Evolutionary conservation across 2,888 invertebrate species (phyloP).

Genomic region (Brenthis daphne): DNA sequence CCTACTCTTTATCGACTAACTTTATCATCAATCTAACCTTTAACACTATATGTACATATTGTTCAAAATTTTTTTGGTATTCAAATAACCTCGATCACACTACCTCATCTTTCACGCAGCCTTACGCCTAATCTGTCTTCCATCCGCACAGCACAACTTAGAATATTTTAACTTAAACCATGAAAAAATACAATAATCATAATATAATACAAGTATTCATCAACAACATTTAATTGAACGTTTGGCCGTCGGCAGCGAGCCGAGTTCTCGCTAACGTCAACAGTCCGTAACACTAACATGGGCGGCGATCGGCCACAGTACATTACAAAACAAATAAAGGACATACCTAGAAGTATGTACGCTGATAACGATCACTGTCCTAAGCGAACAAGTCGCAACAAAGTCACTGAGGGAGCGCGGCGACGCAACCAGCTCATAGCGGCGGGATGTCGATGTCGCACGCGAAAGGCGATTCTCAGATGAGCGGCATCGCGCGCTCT

Average conservation of each 20-base stretch:
- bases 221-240: slow-evolving; percentile 77
- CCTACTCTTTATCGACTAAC: slow-evolving; percentile 70
- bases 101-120: slow-evolving; percentile 67
- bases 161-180: slow-evolving; percentile 76
- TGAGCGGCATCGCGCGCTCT: slow-evolving; percentile 85
- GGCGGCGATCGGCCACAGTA: slow-evolving; percentile 48
- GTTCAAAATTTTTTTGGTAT: slow-evolving; percentile 82
- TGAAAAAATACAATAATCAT: slow-evolving; percentile 79
- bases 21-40: slow-evolving; percentile 68
- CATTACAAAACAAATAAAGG: slow-evolving; percentile 75
- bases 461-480: slow-evolving; percentile 85
- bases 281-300: slow-evolving; percentile 73
- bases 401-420: slow-evolving; percentile 79
- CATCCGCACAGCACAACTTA: slow-evolving; percentile 73
- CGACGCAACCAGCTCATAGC: slow-evolving; percentile 79
- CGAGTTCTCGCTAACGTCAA: slow-evolving; percentile 56
- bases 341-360: slow-evolving; percentile 79
- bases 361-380: slow-evolving; percentile 75
- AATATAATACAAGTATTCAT: slow-evolving; percentile 77
- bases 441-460: slow-evolving; percentile 85
- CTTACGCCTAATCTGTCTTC: slow-evolving; percentile 61
- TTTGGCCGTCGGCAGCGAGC: slow-evolving; percentile 55
- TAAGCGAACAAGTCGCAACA: slow-evolving; percentile 62
- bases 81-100: slow-evolving; percentile 74
- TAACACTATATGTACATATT: slow-evolving; percentile 81